These are phyloP conservation scores for Mellivora capensis DNA, from an alignment of 2,113 vertebrate genomes.

Conservation along the genomic window DNA sequence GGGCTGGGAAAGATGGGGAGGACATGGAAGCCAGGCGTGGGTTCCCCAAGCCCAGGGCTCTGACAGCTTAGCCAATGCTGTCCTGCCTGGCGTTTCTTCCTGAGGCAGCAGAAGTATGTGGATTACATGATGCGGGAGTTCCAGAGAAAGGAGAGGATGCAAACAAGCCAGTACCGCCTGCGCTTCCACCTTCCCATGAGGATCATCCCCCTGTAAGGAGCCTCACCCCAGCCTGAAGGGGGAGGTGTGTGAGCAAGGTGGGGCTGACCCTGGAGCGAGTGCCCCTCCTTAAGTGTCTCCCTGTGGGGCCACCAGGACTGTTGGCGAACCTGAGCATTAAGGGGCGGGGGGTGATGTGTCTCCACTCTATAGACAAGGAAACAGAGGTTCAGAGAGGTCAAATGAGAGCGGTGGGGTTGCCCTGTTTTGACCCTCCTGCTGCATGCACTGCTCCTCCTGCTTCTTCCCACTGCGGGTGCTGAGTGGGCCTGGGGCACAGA, in stretches of 20 bases:
- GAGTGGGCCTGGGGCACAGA: neutral
- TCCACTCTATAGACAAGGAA: neutral
- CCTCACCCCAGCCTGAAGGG: neutral
- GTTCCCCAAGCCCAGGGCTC: neutral
- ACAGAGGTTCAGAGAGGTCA: neutral
- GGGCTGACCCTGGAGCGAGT: accelerated
- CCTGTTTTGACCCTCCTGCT: neutral
- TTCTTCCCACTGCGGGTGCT: neutral
- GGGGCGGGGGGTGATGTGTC: neutral
- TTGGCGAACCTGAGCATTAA: neutral
- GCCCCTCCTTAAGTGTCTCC: neutral
- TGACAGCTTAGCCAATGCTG: accelerated
- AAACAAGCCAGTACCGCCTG: slow-evolving; percentile 56
- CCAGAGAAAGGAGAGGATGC: slow-evolving; percentile 50
- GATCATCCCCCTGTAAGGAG: slow-evolving; percentile 51
- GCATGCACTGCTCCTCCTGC: neutral
- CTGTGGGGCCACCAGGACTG: neutral
- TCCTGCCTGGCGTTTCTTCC: neutral
- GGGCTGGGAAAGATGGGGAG: neutral
- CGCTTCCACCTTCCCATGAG: slow-evolving; percentile 58
- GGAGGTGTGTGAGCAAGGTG: neutral
- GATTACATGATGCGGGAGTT: slow-evolving; percentile 56
- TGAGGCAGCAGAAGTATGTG: slow-evolving; percentile 59
- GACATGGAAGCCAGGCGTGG: neutral
- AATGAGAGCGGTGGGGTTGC: no score